Evolutionary conservation across 2,888 invertebrate genomes (phyloP).

Genomic region (Ormia ochracea): DNA sequence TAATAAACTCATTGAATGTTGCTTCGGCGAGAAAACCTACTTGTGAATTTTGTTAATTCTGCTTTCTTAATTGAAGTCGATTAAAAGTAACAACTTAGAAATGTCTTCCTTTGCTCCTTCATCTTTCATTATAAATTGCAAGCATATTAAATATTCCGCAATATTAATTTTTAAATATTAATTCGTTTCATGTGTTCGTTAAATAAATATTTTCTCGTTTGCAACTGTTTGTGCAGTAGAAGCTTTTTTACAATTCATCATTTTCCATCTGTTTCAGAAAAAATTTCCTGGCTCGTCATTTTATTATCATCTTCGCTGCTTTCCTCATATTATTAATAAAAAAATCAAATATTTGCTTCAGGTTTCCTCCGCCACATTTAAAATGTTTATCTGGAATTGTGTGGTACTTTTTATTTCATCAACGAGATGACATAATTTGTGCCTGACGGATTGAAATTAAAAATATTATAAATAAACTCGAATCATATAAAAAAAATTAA

Average conservation of each 20-base stretch:
- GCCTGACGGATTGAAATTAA: not conserved
- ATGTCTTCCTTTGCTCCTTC: not conserved
- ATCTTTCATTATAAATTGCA: not conserved
- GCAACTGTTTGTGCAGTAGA: not conserved
- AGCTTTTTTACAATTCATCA: not conserved
- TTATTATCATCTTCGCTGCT: not conserved
- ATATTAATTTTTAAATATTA: not conserved
- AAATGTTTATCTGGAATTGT: not conserved
- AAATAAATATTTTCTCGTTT: conserved; percentile 7
- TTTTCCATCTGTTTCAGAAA: not conserved
- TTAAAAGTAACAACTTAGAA: not conserved
- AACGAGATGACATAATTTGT: not conserved
- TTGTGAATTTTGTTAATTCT: not conserved
- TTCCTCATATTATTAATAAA: not conserved
- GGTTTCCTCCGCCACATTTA: not conserved
- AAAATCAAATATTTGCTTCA: conserved; percentile 40
- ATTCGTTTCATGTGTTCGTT: not conserved
- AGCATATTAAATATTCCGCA: not conserved
- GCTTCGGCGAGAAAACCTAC: not conserved
- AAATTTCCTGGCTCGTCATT: not conserved
- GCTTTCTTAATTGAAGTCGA: not conserved
- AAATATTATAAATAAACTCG: too few relatives aligned
- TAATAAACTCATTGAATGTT: conserved; percentile 18
- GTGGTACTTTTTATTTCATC: not conserved
- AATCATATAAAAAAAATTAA: too few relatives aligned